A percentile compares a stretch with the other conserved stretches of the same genome.
phyloP scores from a whole-genome alignment of 2,888 invertebrate genomes.

The Osmoderma eremita region DNA sequence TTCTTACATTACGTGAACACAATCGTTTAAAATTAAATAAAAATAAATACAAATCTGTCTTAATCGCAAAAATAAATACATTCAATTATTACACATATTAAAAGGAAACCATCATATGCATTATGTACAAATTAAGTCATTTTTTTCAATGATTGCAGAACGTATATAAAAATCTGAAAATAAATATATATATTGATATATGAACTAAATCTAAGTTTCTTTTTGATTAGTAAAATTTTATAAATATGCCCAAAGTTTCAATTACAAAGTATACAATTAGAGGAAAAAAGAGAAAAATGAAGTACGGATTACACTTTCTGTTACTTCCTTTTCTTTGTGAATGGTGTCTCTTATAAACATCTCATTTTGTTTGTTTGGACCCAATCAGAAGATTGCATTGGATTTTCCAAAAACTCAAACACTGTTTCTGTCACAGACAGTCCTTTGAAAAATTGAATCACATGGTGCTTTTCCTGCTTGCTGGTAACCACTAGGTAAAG shows the following conservation, averaged over 20 bases:
- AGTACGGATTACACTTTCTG: conserved; percentile 28
- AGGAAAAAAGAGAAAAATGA: conserved; percentile 14
- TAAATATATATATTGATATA: conserved; percentile 30
- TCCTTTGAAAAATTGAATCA: conserved; percentile 28
- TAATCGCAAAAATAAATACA: conserved; percentile 35
- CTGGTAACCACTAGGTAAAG: conserved; percentile 8
- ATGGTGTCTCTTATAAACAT: conserved; percentile 38
- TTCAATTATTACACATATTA: conserved; percentile 36
- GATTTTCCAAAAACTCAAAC: conserved; percentile 39
- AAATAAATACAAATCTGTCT: conserved; percentile 40
- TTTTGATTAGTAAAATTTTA: conserved; percentile 33
- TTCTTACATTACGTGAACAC: conserved; percentile 44
- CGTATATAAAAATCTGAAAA: conserved; percentile 30
- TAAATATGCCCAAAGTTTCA: conserved; percentile 33
- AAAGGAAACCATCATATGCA: conserved; percentile 30
- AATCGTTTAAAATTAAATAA: conserved; percentile 41
- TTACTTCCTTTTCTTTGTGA: conserved; percentile 22
- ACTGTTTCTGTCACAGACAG: conserved; percentile 40
- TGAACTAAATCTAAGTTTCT: conserved; percentile 26
- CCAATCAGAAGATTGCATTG: conserved; percentile 40
- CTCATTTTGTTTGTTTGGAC: conserved; percentile 40
- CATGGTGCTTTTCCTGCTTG: conserved; percentile 18
- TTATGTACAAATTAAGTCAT: conserved; percentile 39
- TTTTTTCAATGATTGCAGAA: conserved; percentile 31
- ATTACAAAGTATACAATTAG: conserved; percentile 13